phyloP scores from a whole-genome alignment of 2,113 vertebrate genomes.

The Benitochromis conjunctus region DNA sequence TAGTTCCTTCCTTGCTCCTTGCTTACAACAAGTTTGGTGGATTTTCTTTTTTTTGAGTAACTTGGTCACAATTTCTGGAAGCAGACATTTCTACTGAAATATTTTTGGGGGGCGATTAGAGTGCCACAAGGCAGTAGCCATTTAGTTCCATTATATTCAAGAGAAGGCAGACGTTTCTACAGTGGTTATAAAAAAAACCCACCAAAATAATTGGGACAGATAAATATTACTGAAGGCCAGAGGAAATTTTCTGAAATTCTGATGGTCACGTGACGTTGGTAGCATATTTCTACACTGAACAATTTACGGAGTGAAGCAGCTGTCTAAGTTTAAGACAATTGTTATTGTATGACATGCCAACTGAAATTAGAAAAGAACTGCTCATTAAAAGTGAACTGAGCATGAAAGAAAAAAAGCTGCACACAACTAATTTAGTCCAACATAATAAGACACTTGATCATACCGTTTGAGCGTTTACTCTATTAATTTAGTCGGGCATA shows the following conservation, averaged over 20 bases:
- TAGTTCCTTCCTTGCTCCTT: neutral
- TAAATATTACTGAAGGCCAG: neutral
- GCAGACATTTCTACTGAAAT: neutral
- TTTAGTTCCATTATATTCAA: neutral
- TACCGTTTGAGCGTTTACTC: constrained; percentile 60
- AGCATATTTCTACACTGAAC: neutral
- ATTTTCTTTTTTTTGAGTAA: neutral
- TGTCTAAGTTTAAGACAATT: neutral
- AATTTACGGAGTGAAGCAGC: neutral
- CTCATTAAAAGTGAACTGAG: constrained; percentile 63
- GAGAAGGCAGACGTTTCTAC: neutral
- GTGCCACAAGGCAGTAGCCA: neutral
- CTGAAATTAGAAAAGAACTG: constrained; percentile 36
- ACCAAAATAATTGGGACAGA: neutral
- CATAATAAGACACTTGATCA: constrained; percentile 71
- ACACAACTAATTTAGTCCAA: constrained; percentile 57
- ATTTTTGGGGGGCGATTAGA: neutral
- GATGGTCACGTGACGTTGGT: neutral
- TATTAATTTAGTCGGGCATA: constrained; percentile 59
- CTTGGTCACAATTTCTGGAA: neutral
- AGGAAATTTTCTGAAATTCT: neutral
- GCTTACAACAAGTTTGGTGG: neutral
- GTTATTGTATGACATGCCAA: constrained; percentile 20
- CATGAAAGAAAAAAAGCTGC: constrained; percentile 43
- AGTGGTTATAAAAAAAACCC: neutral